Conservation (phyloP, 2,797 vertebrate species). For the Pseudocheirus occidentalis region DNA sequence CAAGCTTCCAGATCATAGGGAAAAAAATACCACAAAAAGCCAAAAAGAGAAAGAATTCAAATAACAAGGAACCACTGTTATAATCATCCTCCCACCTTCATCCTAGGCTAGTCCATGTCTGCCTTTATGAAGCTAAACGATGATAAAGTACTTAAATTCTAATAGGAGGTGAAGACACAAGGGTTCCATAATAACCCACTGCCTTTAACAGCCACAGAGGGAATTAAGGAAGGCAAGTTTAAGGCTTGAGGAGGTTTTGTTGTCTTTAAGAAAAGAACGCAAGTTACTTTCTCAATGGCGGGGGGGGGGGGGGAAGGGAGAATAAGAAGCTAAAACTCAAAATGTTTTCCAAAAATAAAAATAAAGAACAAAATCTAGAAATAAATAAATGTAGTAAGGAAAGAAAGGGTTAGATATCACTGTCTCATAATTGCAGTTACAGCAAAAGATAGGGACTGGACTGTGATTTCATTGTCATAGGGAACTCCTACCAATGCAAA, state of each 20-base stretch:
- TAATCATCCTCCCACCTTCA: background rate
- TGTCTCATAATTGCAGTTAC: background rate
- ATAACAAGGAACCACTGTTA: background rate
- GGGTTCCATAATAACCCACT: background rate
- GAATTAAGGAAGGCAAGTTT: background rate
- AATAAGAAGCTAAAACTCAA: background rate
- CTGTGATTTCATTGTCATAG: background rate
- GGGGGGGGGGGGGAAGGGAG: no score
- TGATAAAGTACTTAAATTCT: background rate
- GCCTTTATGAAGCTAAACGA: background rate
- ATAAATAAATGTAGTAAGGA: background rate
- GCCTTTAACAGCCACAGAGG: background rate
- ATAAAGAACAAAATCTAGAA: background rate
- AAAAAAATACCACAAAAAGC: background rate
- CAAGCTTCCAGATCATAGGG: background rate
- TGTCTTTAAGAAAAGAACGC: background rate
- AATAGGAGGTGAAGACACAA: background rate
- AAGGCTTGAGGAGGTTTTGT: background rate
- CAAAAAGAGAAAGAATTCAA: background rate
- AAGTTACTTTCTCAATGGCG: background rate
- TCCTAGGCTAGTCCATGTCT: background rate
- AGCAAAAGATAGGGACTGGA: background rate
- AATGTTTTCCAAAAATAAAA: background rate
- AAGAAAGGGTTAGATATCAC: background rate
- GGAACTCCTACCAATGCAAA: background rate